Evolutionary conservation across 2,113 vertebrate species (phyloP).

Genomic region (Gallinago media): DNA sequence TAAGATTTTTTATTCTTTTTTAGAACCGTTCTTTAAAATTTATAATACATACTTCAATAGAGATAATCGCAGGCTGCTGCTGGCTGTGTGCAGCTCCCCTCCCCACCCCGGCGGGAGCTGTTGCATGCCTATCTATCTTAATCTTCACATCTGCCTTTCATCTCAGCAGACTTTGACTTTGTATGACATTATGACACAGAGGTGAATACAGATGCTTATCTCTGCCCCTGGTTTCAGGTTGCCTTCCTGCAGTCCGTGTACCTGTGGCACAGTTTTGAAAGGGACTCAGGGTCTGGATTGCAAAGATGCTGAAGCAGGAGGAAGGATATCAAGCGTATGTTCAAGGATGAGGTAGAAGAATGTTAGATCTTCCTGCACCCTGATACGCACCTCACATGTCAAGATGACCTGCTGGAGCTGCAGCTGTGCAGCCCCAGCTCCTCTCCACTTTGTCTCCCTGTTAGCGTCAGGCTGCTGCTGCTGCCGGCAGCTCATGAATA

Average conservation of each 20-base stretch:
- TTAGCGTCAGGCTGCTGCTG: not conserved
- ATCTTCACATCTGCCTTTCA: not conserved
- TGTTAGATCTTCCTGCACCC: not conserved
- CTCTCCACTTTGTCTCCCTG: accelerated
- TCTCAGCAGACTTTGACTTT: not conserved
- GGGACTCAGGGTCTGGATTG: not conserved
- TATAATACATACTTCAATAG: not conserved
- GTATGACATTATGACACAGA: not conserved
- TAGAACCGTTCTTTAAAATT: not conserved
- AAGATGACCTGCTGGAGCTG: not conserved
- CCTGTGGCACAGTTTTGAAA: not conserved
- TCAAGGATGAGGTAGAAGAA: accelerated
- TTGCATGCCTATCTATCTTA: not conserved
- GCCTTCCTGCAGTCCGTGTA: not conserved
- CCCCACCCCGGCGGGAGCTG: not conserved
- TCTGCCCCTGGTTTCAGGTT: not conserved
- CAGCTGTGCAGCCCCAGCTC: not conserved
- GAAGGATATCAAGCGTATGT: accelerated
- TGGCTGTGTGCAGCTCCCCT: not conserved
- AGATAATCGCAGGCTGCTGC: not conserved
- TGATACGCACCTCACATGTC: accelerated
- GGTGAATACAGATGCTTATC: not conserved
- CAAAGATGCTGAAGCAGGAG: not conserved
- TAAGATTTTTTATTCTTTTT: not conserved
- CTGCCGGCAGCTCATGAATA: not conserved